Percentiles rank a stretch among this genome's conserved stretches.
Conservation (phyloP, 2,113 vertebrate genomes). For the Albula goreensis region DNA sequence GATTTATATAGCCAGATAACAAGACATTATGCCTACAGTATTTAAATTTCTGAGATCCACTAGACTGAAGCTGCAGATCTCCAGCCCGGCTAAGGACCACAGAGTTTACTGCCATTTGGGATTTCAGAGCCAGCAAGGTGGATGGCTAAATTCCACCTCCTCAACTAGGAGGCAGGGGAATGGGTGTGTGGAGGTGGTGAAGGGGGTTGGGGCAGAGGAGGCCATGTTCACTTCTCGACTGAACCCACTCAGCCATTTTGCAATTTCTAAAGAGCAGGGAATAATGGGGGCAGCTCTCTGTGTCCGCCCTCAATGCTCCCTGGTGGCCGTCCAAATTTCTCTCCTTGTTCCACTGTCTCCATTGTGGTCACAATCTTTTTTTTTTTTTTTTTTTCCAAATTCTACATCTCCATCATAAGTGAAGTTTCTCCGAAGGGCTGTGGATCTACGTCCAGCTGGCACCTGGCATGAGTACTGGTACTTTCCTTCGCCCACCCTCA, state of each 20-base stretch:
- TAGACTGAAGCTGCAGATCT: not conserved
- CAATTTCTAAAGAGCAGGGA: not conserved
- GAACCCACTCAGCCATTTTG: conserved; percentile 14
- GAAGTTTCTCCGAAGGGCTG: conserved; percentile 7
- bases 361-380: not conserved
- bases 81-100: not conserved
- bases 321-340: not conserved
- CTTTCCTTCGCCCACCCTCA: conserved; percentile 4
- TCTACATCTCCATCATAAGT: not conserved
- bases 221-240: conserved; percentile 10
- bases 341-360: not conserved
- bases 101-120: not conserved
- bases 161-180: not conserved
- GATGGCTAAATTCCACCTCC: not conserved
- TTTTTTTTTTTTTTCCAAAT: not conserved
- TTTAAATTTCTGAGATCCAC: not conserved
- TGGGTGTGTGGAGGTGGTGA: not conserved
- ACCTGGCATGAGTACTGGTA: not conserved
- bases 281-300: not conserved
- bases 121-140: not conserved
- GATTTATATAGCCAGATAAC: not conserved
- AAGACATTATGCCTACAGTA: not conserved
- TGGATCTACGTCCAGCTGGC: conserved; percentile 5
- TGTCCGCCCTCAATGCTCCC: not conserved
- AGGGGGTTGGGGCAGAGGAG: not conserved